Percentiles rank a stretch among this genome's conserved stretches.
Conservation (phyloP, 2,888 invertebrate genomes). For the Tenthredo distinguenda region DNA sequence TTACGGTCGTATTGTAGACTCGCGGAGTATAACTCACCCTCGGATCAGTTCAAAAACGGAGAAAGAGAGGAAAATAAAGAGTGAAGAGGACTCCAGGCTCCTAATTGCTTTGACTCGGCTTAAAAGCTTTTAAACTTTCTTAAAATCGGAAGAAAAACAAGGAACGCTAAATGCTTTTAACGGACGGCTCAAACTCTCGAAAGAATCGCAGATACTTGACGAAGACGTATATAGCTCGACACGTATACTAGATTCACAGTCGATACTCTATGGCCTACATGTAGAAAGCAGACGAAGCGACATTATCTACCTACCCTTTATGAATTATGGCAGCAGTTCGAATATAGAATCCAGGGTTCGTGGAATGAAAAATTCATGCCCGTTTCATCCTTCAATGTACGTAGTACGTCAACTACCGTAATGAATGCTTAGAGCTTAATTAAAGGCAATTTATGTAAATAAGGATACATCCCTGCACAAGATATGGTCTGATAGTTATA, state of each 20-base stretch:
- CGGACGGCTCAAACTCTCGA: neutral
- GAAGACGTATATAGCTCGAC: neutral
- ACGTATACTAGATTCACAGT: neutral
- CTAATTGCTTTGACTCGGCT: neutral
- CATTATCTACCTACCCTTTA: neutral
- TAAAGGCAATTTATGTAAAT: neutral
- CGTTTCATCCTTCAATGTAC: too few relatives aligned
- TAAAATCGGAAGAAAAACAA: neutral
- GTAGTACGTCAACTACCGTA: neutral
- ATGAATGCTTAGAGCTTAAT: neutral
- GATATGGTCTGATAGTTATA: neutral
- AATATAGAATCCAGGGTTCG: slow-evolving; percentile 1
- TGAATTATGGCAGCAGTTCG: neutral
- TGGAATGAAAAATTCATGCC: neutral
- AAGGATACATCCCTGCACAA: neutral
- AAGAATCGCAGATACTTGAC: neutral
- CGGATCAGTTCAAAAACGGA: neutral
- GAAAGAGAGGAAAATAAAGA: neutral
- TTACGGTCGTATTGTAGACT: neutral
- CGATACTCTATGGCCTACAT: neutral
- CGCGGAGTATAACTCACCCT: neutral
- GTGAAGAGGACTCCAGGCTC: neutral
- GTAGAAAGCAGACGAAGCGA: neutral
- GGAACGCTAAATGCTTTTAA: neutral
- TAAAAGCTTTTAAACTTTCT: slow-evolving; percentile 4